Conservation (phyloP, 1,140 invertebrate genomes). For the Aphelinus certus region DNA sequence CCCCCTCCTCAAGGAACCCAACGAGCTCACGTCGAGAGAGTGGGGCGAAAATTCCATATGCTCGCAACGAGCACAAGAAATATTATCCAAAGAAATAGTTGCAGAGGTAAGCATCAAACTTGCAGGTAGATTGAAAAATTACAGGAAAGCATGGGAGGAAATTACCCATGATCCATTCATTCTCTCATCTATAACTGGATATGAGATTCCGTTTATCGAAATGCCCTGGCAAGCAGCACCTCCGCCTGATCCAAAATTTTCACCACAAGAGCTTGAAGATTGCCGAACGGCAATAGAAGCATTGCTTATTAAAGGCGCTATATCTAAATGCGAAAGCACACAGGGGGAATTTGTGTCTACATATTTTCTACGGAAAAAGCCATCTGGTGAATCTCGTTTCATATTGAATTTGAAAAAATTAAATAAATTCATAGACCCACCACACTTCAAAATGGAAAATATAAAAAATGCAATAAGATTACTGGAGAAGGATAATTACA, state of each 20-base stretch:
- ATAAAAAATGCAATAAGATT: slow-evolving; percentile 38
- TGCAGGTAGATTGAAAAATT: slow-evolving; percentile 33
- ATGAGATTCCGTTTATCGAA: slow-evolving; percentile 14
- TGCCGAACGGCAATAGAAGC: slow-evolving; percentile 5
- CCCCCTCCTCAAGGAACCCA: slow-evolving; percentile 2
- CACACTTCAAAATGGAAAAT: slow-evolving; percentile 48
- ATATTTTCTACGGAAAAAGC: slow-evolving; percentile 40
- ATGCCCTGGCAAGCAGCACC: not conserved
- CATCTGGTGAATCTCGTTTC: slow-evolving; percentile 39
- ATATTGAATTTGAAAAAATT: slow-evolving; percentile 47
- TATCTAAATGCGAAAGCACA: not conserved
- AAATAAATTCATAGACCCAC: slow-evolving; percentile 38
- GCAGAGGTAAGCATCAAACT: slow-evolving; percentile 23
- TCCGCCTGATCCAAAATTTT: not conserved
- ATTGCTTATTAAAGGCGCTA: slow-evolving; percentile 17
- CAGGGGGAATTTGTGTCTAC: slow-evolving; percentile 40
- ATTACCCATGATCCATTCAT: slow-evolving; percentile 34
- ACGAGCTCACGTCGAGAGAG: not conserved
- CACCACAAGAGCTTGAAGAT: not conserved
- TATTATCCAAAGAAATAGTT: not conserved
- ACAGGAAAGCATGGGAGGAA: slow-evolving; percentile 24
- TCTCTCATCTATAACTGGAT: slow-evolving; percentile 27
- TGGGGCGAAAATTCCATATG: not conserved
- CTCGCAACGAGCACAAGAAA: not conserved
- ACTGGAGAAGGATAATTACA: slow-evolving; percentile 32